A percentile compares a stretch with the other conserved stretches of the same genome.
phyloP scores from a whole-genome alignment of 2,797 vertebrate species.

The Tauraco hartlaubi region DNA sequence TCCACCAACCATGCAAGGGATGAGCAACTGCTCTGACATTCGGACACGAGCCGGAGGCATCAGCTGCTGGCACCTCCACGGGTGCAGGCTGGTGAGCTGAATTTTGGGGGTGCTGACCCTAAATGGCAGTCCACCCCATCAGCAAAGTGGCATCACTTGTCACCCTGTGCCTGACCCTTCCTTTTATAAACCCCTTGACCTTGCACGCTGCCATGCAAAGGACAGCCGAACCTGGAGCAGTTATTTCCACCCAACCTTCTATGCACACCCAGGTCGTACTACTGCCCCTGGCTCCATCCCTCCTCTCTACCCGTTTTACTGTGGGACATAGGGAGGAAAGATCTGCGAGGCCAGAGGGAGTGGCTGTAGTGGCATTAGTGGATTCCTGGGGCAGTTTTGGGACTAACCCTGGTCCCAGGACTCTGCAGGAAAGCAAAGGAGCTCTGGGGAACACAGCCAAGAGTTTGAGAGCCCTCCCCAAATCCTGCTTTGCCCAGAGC shows the following conservation, averaged over 20 bases:
- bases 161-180: not conserved
- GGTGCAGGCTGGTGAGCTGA: not conserved
- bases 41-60: rapidly evolving
- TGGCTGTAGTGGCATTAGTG: not conserved
- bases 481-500: not conserved
- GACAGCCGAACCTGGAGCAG: not conserved
- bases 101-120: not conserved
- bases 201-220: rapidly evolving
- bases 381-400: not conserved
- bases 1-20: rapidly evolving
- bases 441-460: not conserved
- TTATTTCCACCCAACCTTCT: not conserved
- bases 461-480: not conserved
- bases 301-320: not conserved
- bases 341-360: not conserved
- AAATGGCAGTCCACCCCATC: not conserved
- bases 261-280: rapidly evolving
- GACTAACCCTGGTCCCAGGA: not conserved
- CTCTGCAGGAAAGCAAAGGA: not conserved
- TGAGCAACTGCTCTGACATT: not conserved
- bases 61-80: not conserved
- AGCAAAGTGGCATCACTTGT: not conserved
- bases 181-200: not conserved
- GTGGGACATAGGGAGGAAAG: not conserved
- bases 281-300: not conserved